Evolutionary conservation across 1,140 invertebrate species (phyloP).

Genomic region (Phymorhynchus buccinoides): DNA sequence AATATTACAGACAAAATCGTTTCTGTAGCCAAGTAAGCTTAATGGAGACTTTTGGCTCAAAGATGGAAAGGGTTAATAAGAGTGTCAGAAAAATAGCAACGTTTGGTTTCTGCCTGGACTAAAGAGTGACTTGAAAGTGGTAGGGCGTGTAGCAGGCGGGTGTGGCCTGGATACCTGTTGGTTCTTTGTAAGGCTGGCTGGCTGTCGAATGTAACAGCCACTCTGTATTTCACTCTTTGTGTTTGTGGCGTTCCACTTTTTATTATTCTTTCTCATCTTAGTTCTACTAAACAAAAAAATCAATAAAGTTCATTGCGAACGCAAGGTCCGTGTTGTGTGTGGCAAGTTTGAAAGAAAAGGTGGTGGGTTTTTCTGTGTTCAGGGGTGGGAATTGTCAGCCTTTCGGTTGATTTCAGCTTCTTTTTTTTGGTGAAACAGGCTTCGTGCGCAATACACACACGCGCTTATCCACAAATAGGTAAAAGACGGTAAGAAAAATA

Average conservation of each 20-base stretch:
- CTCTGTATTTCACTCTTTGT: constrained; percentile 5
- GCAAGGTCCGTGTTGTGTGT: neutral
- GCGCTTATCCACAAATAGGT: no score
- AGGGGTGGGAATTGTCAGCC: neutral
- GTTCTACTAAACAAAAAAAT: constrained; percentile 24
- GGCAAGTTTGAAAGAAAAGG: neutral
- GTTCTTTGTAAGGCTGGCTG: constrained; percentile 27
- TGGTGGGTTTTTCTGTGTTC: neutral
- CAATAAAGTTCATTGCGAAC: constrained; percentile 27
- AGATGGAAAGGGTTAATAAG: no score
- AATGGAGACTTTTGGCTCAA: no score
- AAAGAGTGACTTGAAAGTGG: neutral
- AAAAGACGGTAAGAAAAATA: no score
- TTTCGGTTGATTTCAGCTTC: no score
- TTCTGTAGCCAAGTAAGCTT: no score
- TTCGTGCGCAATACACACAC: no score
- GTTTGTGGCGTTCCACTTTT: constrained; percentile 22
- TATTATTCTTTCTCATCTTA: constrained; percentile 21
- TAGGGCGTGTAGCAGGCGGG: neutral
- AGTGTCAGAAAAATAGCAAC: no score
- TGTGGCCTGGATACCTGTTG: neutral
- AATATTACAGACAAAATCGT: no score
- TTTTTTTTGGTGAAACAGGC: no score
- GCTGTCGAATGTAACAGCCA: no score
- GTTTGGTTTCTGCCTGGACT: neutral